Base-by-base conservation (phyloP, 2,113 vertebrate species). In the Atherinomorus stipes region DNA sequence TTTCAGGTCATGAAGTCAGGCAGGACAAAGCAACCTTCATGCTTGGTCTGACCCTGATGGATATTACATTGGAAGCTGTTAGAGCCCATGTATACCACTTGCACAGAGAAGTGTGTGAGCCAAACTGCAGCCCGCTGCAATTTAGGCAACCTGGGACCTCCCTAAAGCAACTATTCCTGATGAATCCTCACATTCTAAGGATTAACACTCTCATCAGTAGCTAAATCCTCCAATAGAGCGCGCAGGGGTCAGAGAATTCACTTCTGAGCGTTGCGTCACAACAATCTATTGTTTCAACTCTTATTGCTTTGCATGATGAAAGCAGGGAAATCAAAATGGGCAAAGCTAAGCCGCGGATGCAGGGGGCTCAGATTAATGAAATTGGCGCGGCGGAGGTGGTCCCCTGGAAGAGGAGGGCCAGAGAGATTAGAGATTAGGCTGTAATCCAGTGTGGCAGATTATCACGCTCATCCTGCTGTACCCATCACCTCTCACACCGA, bases 401-500 rank as follows among this genome's bases (percentile, higher is more conserved):
- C 88, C 81, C 86, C 71, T 25, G 76, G 82, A 80, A 77, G 58
- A 75, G 80, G 78, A 81, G 76, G 84, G 81, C 86, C 81, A 60
- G 78, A 80, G 88, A 90, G 91, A 92, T 91, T 90, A 89, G 89
- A 91, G 91, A 93, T 93, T 91, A 91, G 88, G 78, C 81, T 85
- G 81, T 93, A 93, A 93, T 93, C 91, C 87, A 91, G 87, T 91
- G 89, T 85, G 87, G 85, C 80, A 89, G 90, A 93, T 93, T 93
- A 92, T 92, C 91, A 88, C 86, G 67, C 83, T 92, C 85, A 89
- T 90, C 89, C 89, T 68, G 88, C 85, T 88, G 83, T 86, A 89
- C 68, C 83, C 87, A 83, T 92, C 91, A 90, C 90, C 91, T 92
- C 89, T 89, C 89, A 88, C 87, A 91, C 81, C 85, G 70, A 91